Base-by-base conservation (phyloP, 1,140 invertebrate species). In the Pseudomyrmex flavicornis region DNA sequence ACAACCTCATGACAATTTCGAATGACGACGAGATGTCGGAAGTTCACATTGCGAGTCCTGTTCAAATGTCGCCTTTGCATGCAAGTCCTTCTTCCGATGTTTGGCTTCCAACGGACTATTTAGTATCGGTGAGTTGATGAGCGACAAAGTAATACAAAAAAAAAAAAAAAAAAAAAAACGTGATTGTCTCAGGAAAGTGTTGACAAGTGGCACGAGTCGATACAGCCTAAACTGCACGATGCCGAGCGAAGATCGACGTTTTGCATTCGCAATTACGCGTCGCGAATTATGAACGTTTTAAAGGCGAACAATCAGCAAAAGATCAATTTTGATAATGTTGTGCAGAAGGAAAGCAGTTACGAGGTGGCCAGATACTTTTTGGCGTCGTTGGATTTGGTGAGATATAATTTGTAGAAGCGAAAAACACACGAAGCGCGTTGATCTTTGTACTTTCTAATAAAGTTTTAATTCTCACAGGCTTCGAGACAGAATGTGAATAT, bases 361-460 rank as follows among this genome's bases (percentile, higher is more conserved):
- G 93, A 94, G 85, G 85, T 90, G 13, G 90, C 93, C 1, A 90
- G 93, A 73, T 94, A 91, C 56, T 93, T 93, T 65, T 88, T 90
- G 13, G 92, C 93, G 8, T 89, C 91, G 0, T 76, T 94, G n/a
- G 91, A 93, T 84, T 85, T 94, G 83, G 93, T 93, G 17, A 75
- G n/a, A 58, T 46, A n/a, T 2, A 13, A 56, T 52, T 26, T 2
- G 12, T 35, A 82, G 26, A 26, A 26, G 26, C 26, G 26, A 26
- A 5, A 61, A 56, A 12, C 48, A 12, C 61, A 12, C 61, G 2
- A 73, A 56, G 5, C 58, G 26, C 9, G 12, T 73, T 73, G 46
- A 44, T 17, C 44, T 0, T 35, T 35, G 56, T 1, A 35, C 9
- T 13, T 48, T 58, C 13, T 26, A 65, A 22, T 10, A 4, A 46